Percentiles rank a stretch among this genome's conserved stretches.
Conservation (phyloP, 2,797 vertebrate species). For the Arvicola amphibius region DNA sequence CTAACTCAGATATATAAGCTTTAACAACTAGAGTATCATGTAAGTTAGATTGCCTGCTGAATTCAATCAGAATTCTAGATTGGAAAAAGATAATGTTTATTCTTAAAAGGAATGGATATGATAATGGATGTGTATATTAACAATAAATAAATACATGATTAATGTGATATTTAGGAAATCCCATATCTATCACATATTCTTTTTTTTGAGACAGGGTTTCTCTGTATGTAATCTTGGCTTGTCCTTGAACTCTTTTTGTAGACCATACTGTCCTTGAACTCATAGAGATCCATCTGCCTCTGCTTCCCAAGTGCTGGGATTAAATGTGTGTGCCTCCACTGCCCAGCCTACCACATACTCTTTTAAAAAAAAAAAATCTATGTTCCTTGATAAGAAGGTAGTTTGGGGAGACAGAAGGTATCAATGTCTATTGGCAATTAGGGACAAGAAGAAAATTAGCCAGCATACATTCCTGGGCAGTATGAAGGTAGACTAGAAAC, state of each 20-base stretch:
- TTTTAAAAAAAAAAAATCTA: slow-evolving; percentile 48
- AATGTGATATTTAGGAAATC: slow-evolving; percentile 51
- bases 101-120: slow-evolving; percentile 19
- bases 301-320: background rate
- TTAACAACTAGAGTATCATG: slow-evolving; percentile 33
- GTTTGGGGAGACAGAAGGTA: background rate
- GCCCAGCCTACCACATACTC: background rate
- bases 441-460: slow-evolving; percentile 27
- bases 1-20: slow-evolving; percentile 28
- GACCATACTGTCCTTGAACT: background rate
- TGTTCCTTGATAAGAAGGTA: background rate
- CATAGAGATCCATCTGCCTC: background rate
- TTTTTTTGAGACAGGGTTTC: background rate
- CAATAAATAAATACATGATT: slow-evolving; percentile 51
- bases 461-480: background rate
- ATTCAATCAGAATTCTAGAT: slow-evolving; percentile 53
- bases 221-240: background rate
- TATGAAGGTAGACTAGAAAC: slow-evolving; percentile 7
- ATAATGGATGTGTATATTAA: background rate
- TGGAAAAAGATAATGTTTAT: slow-evolving; percentile 1
- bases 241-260: background rate
- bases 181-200: background rate
- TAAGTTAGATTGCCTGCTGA: slow-evolving; percentile 44
- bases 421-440: slow-evolving; percentile 16
- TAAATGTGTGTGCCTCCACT: background rate